A percentile compares a stretch with the other conserved stretches of the same genome.
These are phyloP conservation scores for Rhagoletis zephyria DNA, from an alignment of 1,140 invertebrate genomes.

Conservation along the genomic window DNA sequence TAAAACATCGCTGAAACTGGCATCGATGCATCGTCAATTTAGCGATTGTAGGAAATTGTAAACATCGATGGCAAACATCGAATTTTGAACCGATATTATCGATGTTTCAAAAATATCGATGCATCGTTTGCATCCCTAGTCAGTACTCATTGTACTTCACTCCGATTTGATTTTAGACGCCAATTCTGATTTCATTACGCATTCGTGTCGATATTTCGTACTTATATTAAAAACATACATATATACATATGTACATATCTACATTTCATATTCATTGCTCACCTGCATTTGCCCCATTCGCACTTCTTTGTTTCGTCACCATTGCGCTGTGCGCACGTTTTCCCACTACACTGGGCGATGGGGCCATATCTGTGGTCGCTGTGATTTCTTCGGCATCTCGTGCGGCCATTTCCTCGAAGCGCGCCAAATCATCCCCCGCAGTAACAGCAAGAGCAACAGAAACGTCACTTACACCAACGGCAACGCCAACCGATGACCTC, in stretches of 20 bases:
- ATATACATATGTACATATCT: too few relatives aligned
- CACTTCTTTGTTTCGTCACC: conserved; percentile 19
- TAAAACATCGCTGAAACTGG: too few relatives aligned
- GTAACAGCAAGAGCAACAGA: too few relatives aligned
- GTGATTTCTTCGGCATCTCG: conserved; percentile 14
- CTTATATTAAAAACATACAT: background rate
- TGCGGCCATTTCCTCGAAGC: conserved; percentile 1
- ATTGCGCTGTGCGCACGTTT: background rate
- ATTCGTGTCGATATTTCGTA: background rate
- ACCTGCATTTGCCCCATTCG: background rate
- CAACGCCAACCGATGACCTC: background rate
- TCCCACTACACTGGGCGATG: background rate
- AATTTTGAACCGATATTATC: too few relatives aligned
- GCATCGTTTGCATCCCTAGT: too few relatives aligned
- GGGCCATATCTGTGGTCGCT: background rate
- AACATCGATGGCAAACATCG: too few relatives aligned
- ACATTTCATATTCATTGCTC: conserved; percentile 5
- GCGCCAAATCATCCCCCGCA: conserved; percentile 6
- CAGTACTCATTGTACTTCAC: too few relatives aligned
- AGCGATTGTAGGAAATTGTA: too few relatives aligned
- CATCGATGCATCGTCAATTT: too few relatives aligned
- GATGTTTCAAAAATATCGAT: too few relatives aligned
- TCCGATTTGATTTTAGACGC: too few relatives aligned
- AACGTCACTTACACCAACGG: background rate
- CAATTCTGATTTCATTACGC: too few relatives aligned